A percentile compares a stretch with the other conserved stretches of the same genome.
phyloP scores from a whole-genome alignment of 2,888 invertebrate genomes.

The Amphipyra berbera region DNA sequence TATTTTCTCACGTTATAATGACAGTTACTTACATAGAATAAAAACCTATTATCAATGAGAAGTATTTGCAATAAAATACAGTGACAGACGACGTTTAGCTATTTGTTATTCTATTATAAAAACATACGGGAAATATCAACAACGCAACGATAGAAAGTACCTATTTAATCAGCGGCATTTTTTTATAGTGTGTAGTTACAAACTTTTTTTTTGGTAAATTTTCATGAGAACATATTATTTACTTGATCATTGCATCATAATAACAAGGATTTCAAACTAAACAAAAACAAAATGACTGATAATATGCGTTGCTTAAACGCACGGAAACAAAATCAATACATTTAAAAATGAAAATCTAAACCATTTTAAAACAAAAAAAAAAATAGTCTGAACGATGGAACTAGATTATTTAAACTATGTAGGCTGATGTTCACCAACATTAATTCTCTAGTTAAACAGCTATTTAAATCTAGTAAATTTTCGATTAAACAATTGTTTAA shows the following conservation, averaged over 20 bases:
- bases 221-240: background rate
- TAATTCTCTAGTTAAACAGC: too few relatives aligned
- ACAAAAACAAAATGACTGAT: background rate
- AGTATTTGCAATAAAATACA: conserved; percentile 50
- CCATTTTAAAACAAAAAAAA: background rate
- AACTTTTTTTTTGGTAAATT: background rate
- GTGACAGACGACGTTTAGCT: conserved; percentile 33
- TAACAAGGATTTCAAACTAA: conserved; percentile 25
- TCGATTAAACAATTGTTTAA: too few relatives aligned
- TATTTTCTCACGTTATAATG: conserved; percentile 58
- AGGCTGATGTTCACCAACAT: too few relatives aligned
- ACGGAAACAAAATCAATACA: background rate
- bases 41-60: conserved; percentile 54
- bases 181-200: conserved; percentile 17
- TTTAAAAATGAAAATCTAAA: background rate
- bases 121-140: conserved; percentile 21
- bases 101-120: conserved; percentile 40
- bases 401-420: background rate
- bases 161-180: conserved; percentile 12
- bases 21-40: conserved; percentile 36
- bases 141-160: conserved; percentile 8
- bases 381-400: background rate
- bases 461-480: too few relatives aligned
- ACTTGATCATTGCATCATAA: conserved; percentile 26
- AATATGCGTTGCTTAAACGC: background rate